Conservation (phyloP, 2,888 invertebrate species). For the Drosophila seclusa region DNA sequence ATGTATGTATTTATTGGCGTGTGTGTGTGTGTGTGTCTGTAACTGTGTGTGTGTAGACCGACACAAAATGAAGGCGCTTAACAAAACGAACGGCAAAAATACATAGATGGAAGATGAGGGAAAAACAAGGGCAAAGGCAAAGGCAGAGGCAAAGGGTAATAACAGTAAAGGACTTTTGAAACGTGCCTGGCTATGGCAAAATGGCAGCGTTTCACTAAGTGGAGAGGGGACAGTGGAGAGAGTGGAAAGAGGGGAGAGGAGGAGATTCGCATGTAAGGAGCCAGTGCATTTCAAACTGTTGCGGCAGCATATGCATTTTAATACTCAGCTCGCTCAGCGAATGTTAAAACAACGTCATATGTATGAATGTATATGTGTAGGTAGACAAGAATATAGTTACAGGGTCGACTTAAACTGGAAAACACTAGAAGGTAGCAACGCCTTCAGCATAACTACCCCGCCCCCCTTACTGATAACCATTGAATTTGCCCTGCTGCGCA, state of each 20-base stretch:
- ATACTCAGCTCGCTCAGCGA: slow-evolving; percentile 61
- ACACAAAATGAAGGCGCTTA: slow-evolving; percentile 84
- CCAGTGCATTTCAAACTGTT: slow-evolving; percentile 51
- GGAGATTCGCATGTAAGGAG: slow-evolving; percentile 10
- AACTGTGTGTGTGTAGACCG: slow-evolving; percentile 59
- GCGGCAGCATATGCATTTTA: slow-evolving; percentile 44
- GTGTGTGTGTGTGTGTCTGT: slow-evolving; percentile 54
- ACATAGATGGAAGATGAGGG: slow-evolving; percentile 32
- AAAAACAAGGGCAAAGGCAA: slow-evolving; percentile 3
- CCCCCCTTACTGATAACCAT: slow-evolving; percentile 78
- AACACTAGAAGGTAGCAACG: slow-evolving; percentile 52
- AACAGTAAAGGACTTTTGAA: slow-evolving; percentile 33
- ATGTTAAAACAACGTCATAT: slow-evolving; percentile 46
- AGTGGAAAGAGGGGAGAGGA: slow-evolving; percentile 2
- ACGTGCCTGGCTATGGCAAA: slow-evolving; percentile 79
- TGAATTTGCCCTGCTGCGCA: slow-evolving; percentile 80
- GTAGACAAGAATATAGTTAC: slow-evolving; percentile 67
- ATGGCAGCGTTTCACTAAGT: slow-evolving; percentile 55
- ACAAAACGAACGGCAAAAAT: slow-evolving; percentile 72
- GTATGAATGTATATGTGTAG: slow-evolving; percentile 1
- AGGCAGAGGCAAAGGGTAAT: slow-evolving; percentile 19
- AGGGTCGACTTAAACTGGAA: slow-evolving; percentile 65
- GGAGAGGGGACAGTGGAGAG: background rate
- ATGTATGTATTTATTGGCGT: slow-evolving; percentile 39
- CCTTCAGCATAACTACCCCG: slow-evolving; percentile 6